Conservation (phyloP, 2,113 vertebrate genomes). For the Neolamprologus ventralis region DNA sequence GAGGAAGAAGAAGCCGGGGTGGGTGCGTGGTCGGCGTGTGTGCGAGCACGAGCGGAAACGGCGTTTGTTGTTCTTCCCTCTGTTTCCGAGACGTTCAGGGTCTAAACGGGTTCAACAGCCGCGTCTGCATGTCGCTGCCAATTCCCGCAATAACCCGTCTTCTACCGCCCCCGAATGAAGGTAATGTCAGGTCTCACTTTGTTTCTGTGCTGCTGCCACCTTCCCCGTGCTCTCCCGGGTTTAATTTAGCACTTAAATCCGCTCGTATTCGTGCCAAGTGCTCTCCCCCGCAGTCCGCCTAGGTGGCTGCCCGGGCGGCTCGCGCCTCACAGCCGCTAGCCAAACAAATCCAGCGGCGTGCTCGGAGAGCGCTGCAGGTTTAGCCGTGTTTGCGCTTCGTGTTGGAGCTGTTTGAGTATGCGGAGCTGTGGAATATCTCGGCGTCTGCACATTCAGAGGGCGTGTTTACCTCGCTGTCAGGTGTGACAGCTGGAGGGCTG, state of each 20-base stretch:
- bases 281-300: not conserved
- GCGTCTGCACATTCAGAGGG: accelerated
- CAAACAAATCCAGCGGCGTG: conserved; percentile 26
- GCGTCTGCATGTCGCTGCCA: conserved; percentile 63
- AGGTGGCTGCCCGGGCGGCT: not conserved
- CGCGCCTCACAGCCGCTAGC: conserved; percentile 7
- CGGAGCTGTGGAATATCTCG: accelerated
- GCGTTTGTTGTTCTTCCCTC: conserved; percentile 69
- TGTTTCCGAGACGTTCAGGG: conserved; percentile 61
- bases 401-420: not conserved
- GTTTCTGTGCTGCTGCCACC: not conserved
- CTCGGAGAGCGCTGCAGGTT: not conserved
- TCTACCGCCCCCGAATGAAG: conserved; percentile 68
- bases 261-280: not conserved
- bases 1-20: not conserved
- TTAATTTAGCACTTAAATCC: not conserved
- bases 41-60: conserved; percentile 56
- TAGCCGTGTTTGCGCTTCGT: accelerated
- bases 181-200: conserved; percentile 28
- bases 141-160: conserved; percentile 23
- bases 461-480: conserved; percentile 13
- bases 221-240: not conserved
- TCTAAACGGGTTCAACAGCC: conserved; percentile 33
- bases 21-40: not conserved
- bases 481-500: conserved; percentile 38